Conservation (phyloP, 1,140 invertebrate species). For the Pseudomyrmex gracilis region DNA sequence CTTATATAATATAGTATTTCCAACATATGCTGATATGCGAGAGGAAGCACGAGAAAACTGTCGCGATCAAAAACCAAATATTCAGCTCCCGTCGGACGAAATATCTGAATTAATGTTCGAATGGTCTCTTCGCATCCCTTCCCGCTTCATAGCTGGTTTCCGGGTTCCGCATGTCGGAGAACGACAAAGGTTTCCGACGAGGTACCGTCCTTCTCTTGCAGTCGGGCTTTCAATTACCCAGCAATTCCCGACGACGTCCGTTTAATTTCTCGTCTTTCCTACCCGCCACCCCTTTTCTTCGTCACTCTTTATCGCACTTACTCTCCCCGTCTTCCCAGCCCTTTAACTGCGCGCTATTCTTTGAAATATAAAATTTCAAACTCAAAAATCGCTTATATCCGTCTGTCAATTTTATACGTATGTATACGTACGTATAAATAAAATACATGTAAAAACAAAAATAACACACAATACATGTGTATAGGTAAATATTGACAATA, state of each 20-base stretch:
- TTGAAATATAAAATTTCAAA: slow-evolving; percentile 4
- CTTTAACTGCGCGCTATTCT: neutral
- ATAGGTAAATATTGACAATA: too few species aligned
- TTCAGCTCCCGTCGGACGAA: slow-evolving; percentile 62
- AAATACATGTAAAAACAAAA: neutral
- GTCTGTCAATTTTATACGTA: neutral
- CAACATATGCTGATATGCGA: neutral
- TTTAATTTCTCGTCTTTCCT: slow-evolving; percentile 70
- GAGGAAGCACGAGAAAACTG: slow-evolving; percentile 9
- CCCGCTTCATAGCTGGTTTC: slow-evolving; percentile 65
- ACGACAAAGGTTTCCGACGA: slow-evolving; percentile 68
- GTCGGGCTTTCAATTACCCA: slow-evolving; percentile 73
- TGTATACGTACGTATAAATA: neutral
- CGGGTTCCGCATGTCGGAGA: slow-evolving; percentile 58
- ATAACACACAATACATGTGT: too few species aligned
- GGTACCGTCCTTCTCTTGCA: slow-evolving; percentile 67
- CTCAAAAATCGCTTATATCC: neutral
- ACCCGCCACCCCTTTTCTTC: slow-evolving; percentile 5
- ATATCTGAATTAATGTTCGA: slow-evolving; percentile 74
- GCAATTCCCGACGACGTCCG: slow-evolving; percentile 74
- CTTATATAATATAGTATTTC: neutral
- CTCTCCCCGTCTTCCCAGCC: neutral
- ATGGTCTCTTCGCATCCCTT: slow-evolving; percentile 37
- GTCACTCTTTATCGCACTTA: slow-evolving; percentile 26
- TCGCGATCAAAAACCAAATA: slow-evolving; percentile 43